Base-by-base conservation (phyloP, 2,113 vertebrate species). In the Crotalus tigris region DNA sequence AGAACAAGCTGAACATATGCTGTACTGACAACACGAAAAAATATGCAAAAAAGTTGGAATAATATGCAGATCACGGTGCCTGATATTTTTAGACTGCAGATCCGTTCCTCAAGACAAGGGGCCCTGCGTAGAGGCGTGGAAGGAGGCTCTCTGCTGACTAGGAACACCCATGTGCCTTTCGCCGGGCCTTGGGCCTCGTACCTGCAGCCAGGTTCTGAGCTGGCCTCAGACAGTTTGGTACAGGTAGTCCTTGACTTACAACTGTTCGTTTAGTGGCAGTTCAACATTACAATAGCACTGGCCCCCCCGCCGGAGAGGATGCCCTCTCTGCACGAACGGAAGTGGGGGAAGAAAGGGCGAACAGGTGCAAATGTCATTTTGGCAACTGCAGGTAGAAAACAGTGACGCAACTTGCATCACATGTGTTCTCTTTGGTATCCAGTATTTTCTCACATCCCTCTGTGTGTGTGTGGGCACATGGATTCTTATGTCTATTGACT, bases 1-100 rank as follows among this genome's bases (percentile, higher is more conserved):
- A 59, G 54, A 92, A 90, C 44, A 39, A 11, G 46, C 64, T 85
- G 92, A 92, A 51, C 92, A 85, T 92, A 92, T 92, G 92, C 92
- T 54, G 24, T 7, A 15, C 44, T 85, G 88, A 81, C 92, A 92
- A 92, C 44, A 90, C 85, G 54, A 92, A 92, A 92, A 92, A 59
- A 58, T 85, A 92, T 89, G 92, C 88, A 90, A 89, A 92, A 85
- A 90, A 19, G 49, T 33, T 85, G 69, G 92, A 69, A 58, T 85
- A 81, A 53, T 17, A 59, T 58, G 53, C 88, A 92, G 64, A 92
- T 59, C 19, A 57, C 24, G 39, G 39, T 5, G 54, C 15, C 24
- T 6, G 13, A n/a, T 81, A 89, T 88, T 92, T 92, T 92, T 88
- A 92, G 91, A 81, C 24, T 4, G 26, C 75, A 55, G 54, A 17